Evolutionary conservation across 1,140 invertebrate genomes (phyloP).

Genomic region (Diorhabda elongata): DNA sequence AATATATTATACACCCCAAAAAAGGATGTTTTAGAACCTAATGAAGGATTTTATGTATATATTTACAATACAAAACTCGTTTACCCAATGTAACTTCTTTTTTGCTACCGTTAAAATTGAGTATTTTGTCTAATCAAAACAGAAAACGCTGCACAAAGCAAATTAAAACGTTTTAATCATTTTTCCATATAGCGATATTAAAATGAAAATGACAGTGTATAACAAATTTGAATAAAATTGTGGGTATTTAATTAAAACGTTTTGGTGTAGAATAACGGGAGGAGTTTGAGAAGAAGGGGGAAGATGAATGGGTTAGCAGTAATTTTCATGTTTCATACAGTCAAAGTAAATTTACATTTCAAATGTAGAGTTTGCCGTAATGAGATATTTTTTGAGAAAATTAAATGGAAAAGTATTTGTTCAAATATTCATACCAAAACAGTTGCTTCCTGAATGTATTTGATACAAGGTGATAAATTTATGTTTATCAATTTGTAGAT

Average conservation of each 20-base stretch:
- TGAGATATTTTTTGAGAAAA: background rate
- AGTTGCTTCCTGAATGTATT: too few species aligned
- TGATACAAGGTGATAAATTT: too few species aligned
- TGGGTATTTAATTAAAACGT: conserved; percentile 2
- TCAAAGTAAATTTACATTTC: conserved; percentile 3
- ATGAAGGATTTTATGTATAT: too few species aligned
- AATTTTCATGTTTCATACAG: conserved; percentile 1
- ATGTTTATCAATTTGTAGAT: too few species aligned
- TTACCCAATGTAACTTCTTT: too few species aligned
- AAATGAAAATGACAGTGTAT: conserved; percentile 1
- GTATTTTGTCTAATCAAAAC: too few species aligned
- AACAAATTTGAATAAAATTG: conserved; percentile 3
- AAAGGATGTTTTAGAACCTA: too few species aligned
- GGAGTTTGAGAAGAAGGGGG: background rate
- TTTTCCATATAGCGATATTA: background rate
- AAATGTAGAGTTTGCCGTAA: background rate
- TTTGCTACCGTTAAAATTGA: too few species aligned
- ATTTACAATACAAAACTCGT: too few species aligned
- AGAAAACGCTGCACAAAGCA: background rate
- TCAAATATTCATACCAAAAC: too few species aligned
- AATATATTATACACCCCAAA: too few species aligned
- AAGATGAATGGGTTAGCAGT: conserved; percentile 1
- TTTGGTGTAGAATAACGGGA: background rate
- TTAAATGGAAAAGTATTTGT: background rate
- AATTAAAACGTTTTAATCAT: conserved; percentile 3